A percentile compares a stretch with the other conserved stretches of the same genome.
These are phyloP conservation scores for Glaucidium brasilianum DNA, from an alignment of 2,113 vertebrate species.

Conservation along the genomic window DNA sequence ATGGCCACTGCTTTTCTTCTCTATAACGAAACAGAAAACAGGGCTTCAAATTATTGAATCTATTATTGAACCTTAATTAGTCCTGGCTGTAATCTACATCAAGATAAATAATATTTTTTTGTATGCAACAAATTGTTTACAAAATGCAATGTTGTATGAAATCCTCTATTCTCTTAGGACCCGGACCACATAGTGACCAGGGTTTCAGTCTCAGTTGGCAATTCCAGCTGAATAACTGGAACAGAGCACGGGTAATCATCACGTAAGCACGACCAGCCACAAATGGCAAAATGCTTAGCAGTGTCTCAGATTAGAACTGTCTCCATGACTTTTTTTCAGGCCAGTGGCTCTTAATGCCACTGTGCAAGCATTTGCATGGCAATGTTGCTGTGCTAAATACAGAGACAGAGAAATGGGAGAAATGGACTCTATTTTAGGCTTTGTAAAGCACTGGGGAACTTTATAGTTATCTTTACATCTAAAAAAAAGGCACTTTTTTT, in stretches of 20 bases:
- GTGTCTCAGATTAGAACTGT: neutral
- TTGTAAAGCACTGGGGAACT: neutral
- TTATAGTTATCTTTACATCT: neutral
- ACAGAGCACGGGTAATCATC: conserved; percentile 36
- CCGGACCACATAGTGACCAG: conserved; percentile 43
- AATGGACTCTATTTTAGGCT: neutral
- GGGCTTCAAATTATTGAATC: conserved; percentile 26
- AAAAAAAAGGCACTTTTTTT: neutral
- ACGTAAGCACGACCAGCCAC: conserved; percentile 10
- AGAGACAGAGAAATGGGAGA: neutral
- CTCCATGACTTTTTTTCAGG: conserved; percentile 21
- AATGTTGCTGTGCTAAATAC: neutral
- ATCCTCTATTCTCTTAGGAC: conserved; percentile 38
- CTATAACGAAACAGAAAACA: conserved; percentile 32
- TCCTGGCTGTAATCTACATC: conserved; percentile 17
- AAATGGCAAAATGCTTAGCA: conserved; percentile 60
- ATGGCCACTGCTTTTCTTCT: conserved; percentile 9
- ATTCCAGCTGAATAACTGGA: conserved; percentile 47
- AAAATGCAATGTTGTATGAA: conserved; percentile 46
- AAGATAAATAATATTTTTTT: conserved; percentile 61
- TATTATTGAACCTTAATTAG: conserved; percentile 53
- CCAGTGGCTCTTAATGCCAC: neutral
- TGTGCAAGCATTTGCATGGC: neutral
- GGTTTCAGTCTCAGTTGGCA: conserved; percentile 33
- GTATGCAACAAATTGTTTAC: conserved; percentile 57